Evolutionary conservation across 2,797 vertebrate species (phyloP), one percentile per base, ranked within the genome.

Genomic region (Pseudochromis fuscus): DNA sequence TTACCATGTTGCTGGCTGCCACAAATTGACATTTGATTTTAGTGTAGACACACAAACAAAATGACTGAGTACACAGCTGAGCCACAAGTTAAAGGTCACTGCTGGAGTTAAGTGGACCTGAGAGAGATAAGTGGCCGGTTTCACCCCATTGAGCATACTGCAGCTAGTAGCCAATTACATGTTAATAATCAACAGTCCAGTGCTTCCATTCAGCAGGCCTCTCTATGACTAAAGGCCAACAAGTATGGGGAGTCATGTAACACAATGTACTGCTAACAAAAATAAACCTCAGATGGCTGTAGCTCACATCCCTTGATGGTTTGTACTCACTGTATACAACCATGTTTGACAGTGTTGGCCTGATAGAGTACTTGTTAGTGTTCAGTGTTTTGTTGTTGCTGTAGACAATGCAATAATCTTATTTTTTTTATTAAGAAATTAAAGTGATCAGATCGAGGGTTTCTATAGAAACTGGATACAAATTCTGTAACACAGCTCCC

Each of bases 171-270:
- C 73, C 86, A 89, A 90, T 91, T 82, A 69, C 81, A 77, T 74
- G 87, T 94, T 92, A 94, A 94, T 93, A 90, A 94, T 94, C 87
- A 93, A 93, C 91, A 92, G 87, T 74, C 77, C 70, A 81, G 53
- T 11, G 50, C 83, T 65, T 79, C 74, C 72, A 81, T 82, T 82
- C 67, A 79, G 77, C 58, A 10, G 73, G 67, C 35, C 51, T 56
- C 71, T 58, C 19, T 2, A 0, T 56, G 57, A 51, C 65, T 69
- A 77, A 53, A 84, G 67, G 80, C 55, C 74, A 77, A 16, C 50
- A 83, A 44, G 78, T 75, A 75, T 31, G 0, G 10, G 60, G 65
- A 70, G 49, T 79, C 66, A 61, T 55, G 42, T 65, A 70, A 80
- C 76, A 71, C 44, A 76, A 55, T 21, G 66, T 46, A 56, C 68